Conservation (phyloP, 2,113 vertebrate genomes). For the Riparia riparia region DNA sequence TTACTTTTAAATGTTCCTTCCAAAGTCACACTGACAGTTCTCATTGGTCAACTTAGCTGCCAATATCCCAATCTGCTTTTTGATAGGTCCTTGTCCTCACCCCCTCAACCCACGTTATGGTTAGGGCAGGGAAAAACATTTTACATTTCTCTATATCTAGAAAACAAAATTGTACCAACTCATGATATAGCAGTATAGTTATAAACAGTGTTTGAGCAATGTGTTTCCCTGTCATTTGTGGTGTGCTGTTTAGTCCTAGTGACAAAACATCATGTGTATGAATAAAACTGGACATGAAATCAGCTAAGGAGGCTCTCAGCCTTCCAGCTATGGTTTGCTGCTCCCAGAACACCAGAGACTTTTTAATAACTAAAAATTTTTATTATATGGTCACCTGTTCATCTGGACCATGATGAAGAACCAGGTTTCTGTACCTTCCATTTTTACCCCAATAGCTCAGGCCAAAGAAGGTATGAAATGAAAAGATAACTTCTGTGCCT, state of each 20-base stretch:
- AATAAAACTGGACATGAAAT: neutral
- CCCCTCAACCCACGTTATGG: no score
- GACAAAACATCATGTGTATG: rapidly evolving
- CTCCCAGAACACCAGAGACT: neutral
- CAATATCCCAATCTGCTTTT: no score
- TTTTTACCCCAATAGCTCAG: neutral
- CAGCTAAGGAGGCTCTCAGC: neutral
- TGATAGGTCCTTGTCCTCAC: no score
- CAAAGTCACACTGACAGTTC: no score
- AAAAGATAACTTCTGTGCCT: neutral
- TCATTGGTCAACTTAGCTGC: no score
- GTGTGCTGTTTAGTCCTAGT: neutral
- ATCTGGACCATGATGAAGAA: neutral
- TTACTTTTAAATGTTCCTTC: no score
- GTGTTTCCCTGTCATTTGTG: neutral
- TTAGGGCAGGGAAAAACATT: no score
- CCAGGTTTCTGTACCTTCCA: neutral
- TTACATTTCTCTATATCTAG: no score
- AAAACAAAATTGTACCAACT: no score
- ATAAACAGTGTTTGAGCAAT: neutral
- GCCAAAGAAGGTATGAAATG: neutral
- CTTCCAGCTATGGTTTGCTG: neutral
- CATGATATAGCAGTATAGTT: neutral
- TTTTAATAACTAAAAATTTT: neutral
- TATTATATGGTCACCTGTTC: neutral